Evolutionary conservation across 37 sponge, comb jelly and placozoan genomes (phyloP).

Genomic region (Beroe ovata): DNA sequence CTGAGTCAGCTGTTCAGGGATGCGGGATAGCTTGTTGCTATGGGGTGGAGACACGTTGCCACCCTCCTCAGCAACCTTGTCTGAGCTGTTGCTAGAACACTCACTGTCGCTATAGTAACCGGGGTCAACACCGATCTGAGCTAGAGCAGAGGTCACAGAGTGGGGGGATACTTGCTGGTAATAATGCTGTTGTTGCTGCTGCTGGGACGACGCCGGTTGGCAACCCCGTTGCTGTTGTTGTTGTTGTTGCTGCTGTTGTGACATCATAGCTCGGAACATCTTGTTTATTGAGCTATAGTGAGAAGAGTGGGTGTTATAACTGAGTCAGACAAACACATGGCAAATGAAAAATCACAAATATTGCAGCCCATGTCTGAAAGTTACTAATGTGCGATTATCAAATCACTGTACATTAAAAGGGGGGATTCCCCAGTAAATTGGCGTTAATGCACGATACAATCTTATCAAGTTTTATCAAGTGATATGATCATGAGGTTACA

Average conservation of each 20-base stretch:
- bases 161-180: conserved; percentile 27
- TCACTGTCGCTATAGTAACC: conserved; percentile 66
- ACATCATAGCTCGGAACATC: conserved; percentile 59
- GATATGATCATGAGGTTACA: background rate
- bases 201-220: background rate
- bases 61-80: conserved; percentile 35
- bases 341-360: no score
- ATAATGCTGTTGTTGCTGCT: background rate
- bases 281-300: background rate
- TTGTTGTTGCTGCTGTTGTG: conserved; percentile 35
- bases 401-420: no score
- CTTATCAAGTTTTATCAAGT: no score
- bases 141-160: conserved; percentile 33
- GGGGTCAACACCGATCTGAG: conserved; percentile 60
- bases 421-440: no score
- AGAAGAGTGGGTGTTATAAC: no score
- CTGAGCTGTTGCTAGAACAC: conserved; percentile 56
- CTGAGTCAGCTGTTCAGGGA: conserved; percentile 19
- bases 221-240: conserved; percentile 3
- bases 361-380: no score
- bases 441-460: background rate
- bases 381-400: no score
- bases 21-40: conserved; percentile 35
- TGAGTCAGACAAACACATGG: no score
- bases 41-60: conserved; percentile 36